phyloP scores from a whole-genome alignment of 2,797 vertebrate species.

The Distichodus sexfasciatus region DNA sequence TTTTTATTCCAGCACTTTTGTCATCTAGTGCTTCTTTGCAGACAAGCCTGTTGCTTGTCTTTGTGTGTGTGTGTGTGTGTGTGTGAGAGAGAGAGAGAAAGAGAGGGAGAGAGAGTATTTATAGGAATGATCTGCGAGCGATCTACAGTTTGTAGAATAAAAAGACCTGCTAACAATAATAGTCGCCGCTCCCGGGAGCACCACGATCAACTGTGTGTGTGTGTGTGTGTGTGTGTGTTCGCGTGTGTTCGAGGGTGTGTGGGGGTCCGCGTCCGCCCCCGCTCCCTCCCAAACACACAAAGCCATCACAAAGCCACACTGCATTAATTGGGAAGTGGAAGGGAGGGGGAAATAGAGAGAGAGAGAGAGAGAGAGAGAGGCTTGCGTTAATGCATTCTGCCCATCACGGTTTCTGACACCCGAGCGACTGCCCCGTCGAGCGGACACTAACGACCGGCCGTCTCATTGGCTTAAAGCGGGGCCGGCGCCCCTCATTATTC shows the following conservation, averaged over 20 bases:
- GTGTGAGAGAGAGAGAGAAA: no score
- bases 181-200: constrained; percentile 16
- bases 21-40: constrained; percentile 16
- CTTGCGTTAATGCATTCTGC: constrained; percentile 56
- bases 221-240: background rate
- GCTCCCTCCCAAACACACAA: background rate
- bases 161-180: constrained; percentile 1
- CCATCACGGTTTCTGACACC: constrained; percentile 61
- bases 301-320: constrained; percentile 46
- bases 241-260: background rate
- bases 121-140: constrained; percentile 12
- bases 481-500: constrained; percentile 59
- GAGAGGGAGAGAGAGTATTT: no score
- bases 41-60: constrained; percentile 44
- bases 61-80: no score
- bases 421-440: constrained; percentile 60
- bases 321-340: constrained; percentile 53
- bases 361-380: constrained; percentile 12
- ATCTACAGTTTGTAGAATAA: constrained; percentile 23
- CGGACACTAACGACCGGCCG: constrained; percentile 51
- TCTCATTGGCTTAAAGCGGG: constrained; percentile 57
- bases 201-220: constrained; percentile 9
- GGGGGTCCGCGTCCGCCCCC: background rate
- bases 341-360: background rate
- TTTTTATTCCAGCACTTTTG: constrained; percentile 2